Percentiles rank a stretch among this genome's conserved stretches.
These are phyloP conservation scores for Drosophila pseudotakahashii DNA, from an alignment of 2,888 invertebrate genomes.

Conservation along the genomic window DNA sequence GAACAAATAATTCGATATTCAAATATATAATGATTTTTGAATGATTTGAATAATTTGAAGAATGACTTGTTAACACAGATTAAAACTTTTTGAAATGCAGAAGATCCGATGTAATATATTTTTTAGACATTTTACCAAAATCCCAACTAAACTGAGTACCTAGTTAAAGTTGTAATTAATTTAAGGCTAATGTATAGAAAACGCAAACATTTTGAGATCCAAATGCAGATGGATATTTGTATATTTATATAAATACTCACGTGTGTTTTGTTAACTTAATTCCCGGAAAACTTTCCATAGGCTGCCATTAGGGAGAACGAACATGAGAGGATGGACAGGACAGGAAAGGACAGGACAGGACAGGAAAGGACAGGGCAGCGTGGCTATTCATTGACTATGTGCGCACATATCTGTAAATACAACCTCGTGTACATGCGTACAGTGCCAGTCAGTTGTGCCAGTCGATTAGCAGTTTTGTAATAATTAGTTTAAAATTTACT, in stretches of 20 bases:
- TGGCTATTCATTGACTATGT: conserved; percentile 31
- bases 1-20: too few species aligned
- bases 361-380: conserved; percentile 17
- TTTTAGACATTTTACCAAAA: too few species aligned
- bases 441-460: conserved; percentile 1
- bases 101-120: too few species aligned
- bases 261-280: conserved; percentile 37
- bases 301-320: conserved; percentile 22
- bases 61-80: too few species aligned
- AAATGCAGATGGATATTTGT: not conserved
- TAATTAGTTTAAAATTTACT: not conserved
- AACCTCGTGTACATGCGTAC: conserved; percentile 11
- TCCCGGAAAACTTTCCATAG: conserved; percentile 37
- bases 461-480: not conserved
- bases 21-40: too few species aligned
- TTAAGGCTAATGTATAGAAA: not conserved
- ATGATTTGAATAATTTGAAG: too few species aligned
- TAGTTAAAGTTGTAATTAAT: not conserved
- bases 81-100: too few species aligned
- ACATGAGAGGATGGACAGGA: conserved; percentile 16
- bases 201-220: not conserved
- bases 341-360: conserved; percentile 18
- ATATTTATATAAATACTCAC: conserved; percentile 10
- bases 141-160: not conserved
- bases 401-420: conserved; percentile 30